Conservation (phyloP, 2,113 vertebrate genomes). For the Sciurus niger region DNA sequence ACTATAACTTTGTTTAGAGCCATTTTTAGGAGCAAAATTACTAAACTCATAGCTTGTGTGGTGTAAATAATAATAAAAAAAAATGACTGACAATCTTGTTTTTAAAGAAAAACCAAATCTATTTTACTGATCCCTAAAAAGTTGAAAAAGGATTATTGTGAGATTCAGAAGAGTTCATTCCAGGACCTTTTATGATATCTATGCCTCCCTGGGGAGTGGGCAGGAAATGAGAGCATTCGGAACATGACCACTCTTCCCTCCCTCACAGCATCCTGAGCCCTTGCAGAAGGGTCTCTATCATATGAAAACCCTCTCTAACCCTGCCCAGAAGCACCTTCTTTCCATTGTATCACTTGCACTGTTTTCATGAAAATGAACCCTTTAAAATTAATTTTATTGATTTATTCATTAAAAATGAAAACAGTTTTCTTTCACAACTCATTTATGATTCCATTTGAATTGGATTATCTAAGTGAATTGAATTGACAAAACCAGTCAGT, state of each 20-base stretch:
- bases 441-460: not conserved
- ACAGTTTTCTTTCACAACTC: not conserved
- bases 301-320: conserved; percentile 27
- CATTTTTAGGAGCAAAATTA: not conserved
- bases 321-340: conserved; percentile 38
- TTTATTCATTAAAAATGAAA: conserved; percentile 25
- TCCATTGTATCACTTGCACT: not conserved
- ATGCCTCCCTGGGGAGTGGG: conserved; percentile 71
- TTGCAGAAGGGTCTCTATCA: conserved; percentile 7
- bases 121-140: conserved; percentile 71
- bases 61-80: not conserved
- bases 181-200: conserved; percentile 79
- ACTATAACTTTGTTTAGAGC: not conserved
- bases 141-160: conserved; percentile 78
- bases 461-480: not conserved
- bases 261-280: conserved; percentile 17
- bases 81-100: not conserved
- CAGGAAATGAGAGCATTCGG: conserved; percentile 82
- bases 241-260: not conserved
- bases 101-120: conserved; percentile 45
- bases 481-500: not conserved
- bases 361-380: not conserved
- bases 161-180: conserved; percentile 74
- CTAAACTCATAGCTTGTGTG: not conserved
- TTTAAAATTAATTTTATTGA: not conserved